These are phyloP conservation scores for Whitmania pigra DNA, from an alignment of 1,140 invertebrate genomes.

Conservation along the genomic window DNA sequence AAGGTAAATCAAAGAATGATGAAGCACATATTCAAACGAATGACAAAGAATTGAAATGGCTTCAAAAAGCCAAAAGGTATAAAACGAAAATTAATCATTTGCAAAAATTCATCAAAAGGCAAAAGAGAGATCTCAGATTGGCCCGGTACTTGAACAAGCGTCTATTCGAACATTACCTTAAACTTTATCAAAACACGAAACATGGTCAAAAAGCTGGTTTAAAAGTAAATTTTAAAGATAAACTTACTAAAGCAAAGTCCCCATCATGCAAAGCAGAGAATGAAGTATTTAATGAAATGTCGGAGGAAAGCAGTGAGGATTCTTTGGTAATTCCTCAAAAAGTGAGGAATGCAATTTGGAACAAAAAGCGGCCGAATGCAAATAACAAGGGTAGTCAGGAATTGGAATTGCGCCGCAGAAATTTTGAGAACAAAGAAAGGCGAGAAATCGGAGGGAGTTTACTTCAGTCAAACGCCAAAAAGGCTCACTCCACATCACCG, in stretches of 20 bases:
- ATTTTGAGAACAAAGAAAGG: no score
- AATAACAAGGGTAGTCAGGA: neutral
- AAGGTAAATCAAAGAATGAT: neutral
- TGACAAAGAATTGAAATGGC: neutral
- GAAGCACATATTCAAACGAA: neutral
- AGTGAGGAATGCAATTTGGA: conserved; percentile 1
- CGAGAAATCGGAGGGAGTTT: no score
- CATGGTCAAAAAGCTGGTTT: no score
- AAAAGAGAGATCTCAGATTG: neutral
- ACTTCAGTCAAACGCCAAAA: no score
- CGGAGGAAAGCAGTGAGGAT: neutral
- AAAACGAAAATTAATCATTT: neutral
- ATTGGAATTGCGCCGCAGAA: no score
- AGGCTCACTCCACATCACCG: no score
- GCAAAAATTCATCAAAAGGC: neutral
- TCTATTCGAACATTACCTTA: neutral
- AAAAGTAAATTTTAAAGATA: no score
- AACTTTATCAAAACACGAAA: conserved; percentile 2
- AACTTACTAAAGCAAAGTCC: no score
- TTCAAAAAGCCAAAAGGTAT: neutral
- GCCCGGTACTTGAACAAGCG: conserved; percentile 4
- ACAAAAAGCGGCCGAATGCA: neutral
- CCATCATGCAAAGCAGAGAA: neutral
- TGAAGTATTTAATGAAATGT: neutral
- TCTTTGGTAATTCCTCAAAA: neutral